Conservation (phyloP, 2,888 invertebrate genomes). For the Beris chalybata region DNA sequence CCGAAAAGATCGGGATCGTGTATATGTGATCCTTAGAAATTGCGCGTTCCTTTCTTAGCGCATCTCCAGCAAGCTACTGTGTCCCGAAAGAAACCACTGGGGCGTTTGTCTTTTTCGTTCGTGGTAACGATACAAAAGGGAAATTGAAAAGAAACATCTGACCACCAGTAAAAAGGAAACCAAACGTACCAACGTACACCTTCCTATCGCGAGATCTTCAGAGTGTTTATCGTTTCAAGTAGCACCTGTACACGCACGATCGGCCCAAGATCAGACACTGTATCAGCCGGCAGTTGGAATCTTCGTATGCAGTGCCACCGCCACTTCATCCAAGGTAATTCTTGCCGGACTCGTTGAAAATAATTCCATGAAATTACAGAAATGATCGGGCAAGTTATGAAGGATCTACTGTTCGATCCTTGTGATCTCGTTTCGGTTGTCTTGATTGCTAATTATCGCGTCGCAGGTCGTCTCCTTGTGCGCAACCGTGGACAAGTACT, state of each 20-base stretch:
- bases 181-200: slow-evolving; percentile 23
- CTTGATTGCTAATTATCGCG: slow-evolving; percentile 35
- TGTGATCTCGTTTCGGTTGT: slow-evolving; percentile 29
- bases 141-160: slow-evolving; percentile 34
- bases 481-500: slow-evolving; percentile 29
- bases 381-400: slow-evolving; percentile 4
- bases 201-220: slow-evolving; percentile 35
- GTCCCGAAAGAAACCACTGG: not conserved
- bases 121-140: slow-evolving; percentile 16
- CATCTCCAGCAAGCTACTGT: slow-evolving; percentile 18
- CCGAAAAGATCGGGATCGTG: slow-evolving; percentile 5
- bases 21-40: not conserved
- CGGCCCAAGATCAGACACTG: slow-evolving; percentile 9
- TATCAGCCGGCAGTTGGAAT: slow-evolving; percentile 4
- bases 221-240: slow-evolving; percentile 34
- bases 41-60: slow-evolving; percentile 16
- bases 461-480: slow-evolving; percentile 20
- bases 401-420: not conserved
- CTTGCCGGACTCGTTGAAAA: slow-evolving; percentile 22
- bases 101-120: slow-evolving; percentile 2
- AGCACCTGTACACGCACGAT: slow-evolving; percentile 40
- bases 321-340: too few species aligned
- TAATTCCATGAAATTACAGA: slow-evolving; percentile 34
- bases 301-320: not conserved
- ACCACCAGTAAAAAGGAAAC: slow-evolving; percentile 37